Percentiles rank a stretch among this genome's conserved stretches.
phyloP scores from a whole-genome alignment of 2,113 vertebrate species.

The Tapirus terrestris region DNA sequence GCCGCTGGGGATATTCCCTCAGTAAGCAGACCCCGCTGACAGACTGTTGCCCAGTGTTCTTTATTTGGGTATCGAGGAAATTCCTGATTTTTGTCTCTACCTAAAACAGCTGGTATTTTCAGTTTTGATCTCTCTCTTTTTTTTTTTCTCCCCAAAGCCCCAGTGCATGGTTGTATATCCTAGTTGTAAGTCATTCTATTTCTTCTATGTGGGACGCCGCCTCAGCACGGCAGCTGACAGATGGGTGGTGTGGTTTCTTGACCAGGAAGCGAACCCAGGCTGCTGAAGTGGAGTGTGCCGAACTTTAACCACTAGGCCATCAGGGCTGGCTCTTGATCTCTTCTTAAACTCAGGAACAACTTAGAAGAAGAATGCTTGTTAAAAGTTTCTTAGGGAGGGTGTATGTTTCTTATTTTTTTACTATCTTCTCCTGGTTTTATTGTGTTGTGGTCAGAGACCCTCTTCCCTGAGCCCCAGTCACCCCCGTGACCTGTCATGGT shows the following conservation, averaged over 20 bases:
- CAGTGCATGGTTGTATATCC: too few relatives aligned
- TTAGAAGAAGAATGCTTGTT: not conserved
- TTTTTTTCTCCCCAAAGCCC: too few relatives aligned
- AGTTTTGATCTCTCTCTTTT: not conserved
- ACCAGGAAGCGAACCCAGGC: too few relatives aligned
- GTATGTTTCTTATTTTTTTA: not conserved
- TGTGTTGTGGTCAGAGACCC: accelerated
- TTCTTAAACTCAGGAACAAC: not conserved
- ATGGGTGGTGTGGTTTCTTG: too few relatives aligned
- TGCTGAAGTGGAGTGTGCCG: too few relatives aligned
- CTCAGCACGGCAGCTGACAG: too few relatives aligned
- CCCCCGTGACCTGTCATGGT: accelerated
- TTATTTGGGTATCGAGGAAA: not conserved
- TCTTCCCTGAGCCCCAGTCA: not conserved
- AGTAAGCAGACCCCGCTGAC: accelerated
- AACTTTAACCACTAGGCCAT: too few relatives aligned
- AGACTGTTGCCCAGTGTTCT: accelerated
- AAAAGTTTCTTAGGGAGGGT: not conserved
- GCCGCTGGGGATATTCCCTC: accelerated
- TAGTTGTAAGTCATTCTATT: too few relatives aligned
- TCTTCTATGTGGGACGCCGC: too few relatives aligned
- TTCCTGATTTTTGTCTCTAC: not conserved
- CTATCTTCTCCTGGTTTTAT: too few relatives aligned
- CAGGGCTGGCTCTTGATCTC: not conserved
- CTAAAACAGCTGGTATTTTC: not conserved